phyloP scores from a whole-genome alignment of 2,888 invertebrate genomes.

The Smittia aterrima region DNA sequence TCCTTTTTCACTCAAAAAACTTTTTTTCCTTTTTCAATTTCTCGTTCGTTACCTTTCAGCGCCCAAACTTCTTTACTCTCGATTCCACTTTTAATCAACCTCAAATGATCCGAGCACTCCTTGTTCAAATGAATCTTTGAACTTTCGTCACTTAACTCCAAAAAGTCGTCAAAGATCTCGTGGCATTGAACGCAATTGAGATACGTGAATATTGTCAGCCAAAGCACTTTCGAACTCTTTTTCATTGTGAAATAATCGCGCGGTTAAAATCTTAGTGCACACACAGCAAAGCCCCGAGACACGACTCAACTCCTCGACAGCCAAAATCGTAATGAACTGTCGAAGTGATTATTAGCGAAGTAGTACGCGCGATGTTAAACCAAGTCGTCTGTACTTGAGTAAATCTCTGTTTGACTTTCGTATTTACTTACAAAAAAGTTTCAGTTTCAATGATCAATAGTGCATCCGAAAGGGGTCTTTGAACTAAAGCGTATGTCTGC shows the following conservation, averaged over 20 bases:
- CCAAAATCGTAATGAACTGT: not conserved
- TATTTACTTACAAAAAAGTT: no score
- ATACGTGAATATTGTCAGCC: not conserved
- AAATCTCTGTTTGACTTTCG: no score
- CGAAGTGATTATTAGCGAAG: no score
- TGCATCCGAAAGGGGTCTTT: no score
- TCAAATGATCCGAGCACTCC: conserved; percentile 45
- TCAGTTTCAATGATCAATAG: no score
- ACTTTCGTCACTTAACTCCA: not conserved
- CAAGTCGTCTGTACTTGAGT: no score
- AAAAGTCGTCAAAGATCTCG: not conserved
- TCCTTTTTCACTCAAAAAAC: not conserved
- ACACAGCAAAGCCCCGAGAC: not conserved
- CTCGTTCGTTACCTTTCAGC: conserved; percentile 50
- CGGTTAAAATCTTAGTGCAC: not conserved
- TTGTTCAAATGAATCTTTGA: not conserved
- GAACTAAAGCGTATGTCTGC: no score
- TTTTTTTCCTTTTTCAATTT: conserved; percentile 12
- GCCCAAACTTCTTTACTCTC: conserved; percentile 47
- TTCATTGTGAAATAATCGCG: not conserved
- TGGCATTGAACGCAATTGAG: not conserved
- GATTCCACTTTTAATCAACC: conserved; percentile 45
- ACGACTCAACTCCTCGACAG: not conserved
- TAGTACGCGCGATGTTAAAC: no score
- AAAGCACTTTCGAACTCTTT: not conserved